Evolutionary conservation across 2,797 vertebrate genomes (phyloP), one percentile per base, ranked within the genome.

Genomic region (Chelon labrosus): DNA sequence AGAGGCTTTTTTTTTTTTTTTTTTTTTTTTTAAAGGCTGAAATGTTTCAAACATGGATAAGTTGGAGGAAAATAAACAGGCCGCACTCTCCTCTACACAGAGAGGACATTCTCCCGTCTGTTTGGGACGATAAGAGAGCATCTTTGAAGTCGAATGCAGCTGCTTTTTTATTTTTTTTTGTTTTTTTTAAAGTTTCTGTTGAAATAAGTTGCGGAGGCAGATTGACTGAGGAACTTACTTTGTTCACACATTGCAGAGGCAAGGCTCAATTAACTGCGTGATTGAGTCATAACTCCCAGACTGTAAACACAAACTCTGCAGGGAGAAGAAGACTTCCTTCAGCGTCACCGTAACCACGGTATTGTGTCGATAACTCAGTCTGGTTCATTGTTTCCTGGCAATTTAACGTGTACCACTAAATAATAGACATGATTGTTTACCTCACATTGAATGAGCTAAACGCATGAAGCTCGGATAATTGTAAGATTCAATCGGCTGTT

Each of bases 61-160:
- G 77, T 82, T 72, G 50, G 22, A 71, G 51, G 46, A 67, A 79
- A 82, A 78, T 67, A 75, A 77, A 81, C 69, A 79, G 60, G 60
- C 13, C 46, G 0, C 47, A 5, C 42, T 53, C 63, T 47, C 22
- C 57, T 1, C 7, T 7, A 44, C 42, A 17, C 66, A 27, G 70
- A 83, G 71, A 75, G 72, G 79, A 78, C 62, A 3, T 11, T 50
- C 44, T 39, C 31, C 39, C 19, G 68, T 72, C 83, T 85, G 89
- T 54, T 77, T 9, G 5, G 19, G 51, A 55, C 2, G 86, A 91
- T 90, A 85, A 88, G 75, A 58, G 42, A 68, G 56, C 42, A 55
- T 68, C 77, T 85, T 82, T 88, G 75, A 89, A 85, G 71, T 53
- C 7, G 7, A 11, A 69, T 41, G 75, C 63, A 39, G 80, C 39